A percentile compares a stretch with the other conserved stretches of the same genome.
phyloP scores from a whole-genome alignment of 2,888 invertebrate species.

The Oeneis ivallda region DNA sequence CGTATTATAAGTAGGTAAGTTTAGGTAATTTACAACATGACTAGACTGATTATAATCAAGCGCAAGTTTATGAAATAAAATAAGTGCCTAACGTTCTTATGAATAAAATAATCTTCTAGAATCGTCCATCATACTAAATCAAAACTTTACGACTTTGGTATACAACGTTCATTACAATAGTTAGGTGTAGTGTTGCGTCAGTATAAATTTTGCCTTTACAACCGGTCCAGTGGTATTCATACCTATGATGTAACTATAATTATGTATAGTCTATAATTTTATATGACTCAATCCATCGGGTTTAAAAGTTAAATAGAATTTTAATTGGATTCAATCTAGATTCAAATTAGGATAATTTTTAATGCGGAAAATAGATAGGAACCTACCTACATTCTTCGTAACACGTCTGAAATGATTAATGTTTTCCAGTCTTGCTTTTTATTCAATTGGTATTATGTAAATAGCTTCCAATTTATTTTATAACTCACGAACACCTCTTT shows the following conservation, averaged over 20 bases:
- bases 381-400: slow-evolving; percentile 2
- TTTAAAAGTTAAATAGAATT: slow-evolving; percentile 15
- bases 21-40: too few species aligned
- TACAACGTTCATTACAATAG: slow-evolving; percentile 15
- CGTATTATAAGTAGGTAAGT: too few species aligned
- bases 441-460: background rate
- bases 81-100: background rate
- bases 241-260: slow-evolving; percentile 28
- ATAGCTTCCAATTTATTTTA: background rate
- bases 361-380: slow-evolving; percentile 23
- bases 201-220: slow-evolving; percentile 18
- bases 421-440: background rate
- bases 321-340: slow-evolving; percentile 28
- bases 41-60: too few species aligned
- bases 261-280: slow-evolving; percentile 29
- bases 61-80: background rate
- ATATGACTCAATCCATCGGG: slow-evolving; percentile 31
- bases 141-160: slow-evolving; percentile 19
- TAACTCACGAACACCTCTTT: background rate
- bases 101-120: slow-evolving; percentile 16
- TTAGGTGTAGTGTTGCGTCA: slow-evolving; percentile 19
- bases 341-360: slow-evolving; percentile 26
- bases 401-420: background rate
- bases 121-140: slow-evolving; percentile 19
- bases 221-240: slow-evolving; percentile 17